Base-by-base conservation (phyloP, 2,888 invertebrate genomes). In the Pollenia labialis region DNA sequence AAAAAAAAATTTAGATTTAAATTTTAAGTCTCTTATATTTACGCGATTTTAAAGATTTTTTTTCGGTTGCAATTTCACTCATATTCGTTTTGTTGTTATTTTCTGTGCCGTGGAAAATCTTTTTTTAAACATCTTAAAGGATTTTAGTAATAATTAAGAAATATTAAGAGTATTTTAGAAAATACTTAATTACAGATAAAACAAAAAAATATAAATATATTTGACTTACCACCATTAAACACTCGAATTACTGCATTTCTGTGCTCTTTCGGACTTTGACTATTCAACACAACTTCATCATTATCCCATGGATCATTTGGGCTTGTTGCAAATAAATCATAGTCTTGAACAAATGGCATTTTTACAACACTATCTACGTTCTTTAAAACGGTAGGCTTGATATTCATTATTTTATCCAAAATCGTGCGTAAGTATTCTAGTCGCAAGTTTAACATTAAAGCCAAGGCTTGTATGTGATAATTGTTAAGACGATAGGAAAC, bases 391-490 rank as follows among this genome's bases (percentile, higher is more conserved):
- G 74, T 16, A 58, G 88, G 32, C 88, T 79, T 76, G 46, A 91
- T 50, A 8, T 88, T 85, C 54, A 91, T 79, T 50, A 90, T 88
- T 54, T 90, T 82, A 4, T 90, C 88, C 8, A 92, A 10, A 4
- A 90, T 77, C 6, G 82, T 54, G 12, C 76, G 88, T 40, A 92
- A 80, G n/a, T 89, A 89, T 6, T 87, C 87, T n/a, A 90, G 32
- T 0, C 88, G 81, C 12, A 92, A 81, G 42, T 90, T 88, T 54
- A 92, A 52, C 84, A 91, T 89, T 18, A 89, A 81, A 1, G 92
- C 91, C 44, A 91, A 74, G 2, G 89, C 88, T 14, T 91, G 89
- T 76, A 92, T 75, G 74, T 92, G 92, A 6, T 88, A 87, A 6
- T 90, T 90, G 4, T 87, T 72, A 4, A 92, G 85, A 0, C 88